A percentile compares a stretch with the other conserved stretches of the same genome.
Conservation (phyloP, 2,888 invertebrate genomes). For the Polyommatus iphigenia region DNA sequence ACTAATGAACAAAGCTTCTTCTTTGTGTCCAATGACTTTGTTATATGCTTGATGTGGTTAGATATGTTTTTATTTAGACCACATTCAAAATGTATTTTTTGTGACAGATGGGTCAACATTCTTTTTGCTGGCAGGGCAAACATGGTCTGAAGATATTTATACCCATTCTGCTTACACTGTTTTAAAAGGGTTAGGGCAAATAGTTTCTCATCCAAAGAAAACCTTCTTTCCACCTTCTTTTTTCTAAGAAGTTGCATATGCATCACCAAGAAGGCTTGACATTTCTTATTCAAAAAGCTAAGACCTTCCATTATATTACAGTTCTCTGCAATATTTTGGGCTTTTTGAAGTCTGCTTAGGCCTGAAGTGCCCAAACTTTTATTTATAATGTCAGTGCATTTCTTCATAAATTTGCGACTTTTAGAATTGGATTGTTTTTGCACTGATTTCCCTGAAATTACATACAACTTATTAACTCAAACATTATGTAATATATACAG, state of each 20-base stretch:
- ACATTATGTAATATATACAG: neutral
- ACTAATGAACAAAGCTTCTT: conserved; percentile 18
- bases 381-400: neutral
- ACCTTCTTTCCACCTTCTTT: conserved; percentile 9
- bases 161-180: conserved; percentile 26
- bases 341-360: neutral
- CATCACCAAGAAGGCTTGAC: conserved; percentile 28
- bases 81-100: neutral
- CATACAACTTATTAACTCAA: neutral
- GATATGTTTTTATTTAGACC: neutral
- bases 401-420: neutral
- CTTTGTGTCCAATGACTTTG: conserved; percentile 15
- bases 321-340: neutral
- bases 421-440: neutral
- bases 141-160: conserved; percentile 29
- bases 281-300: conserved; percentile 32
- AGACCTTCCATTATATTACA: conserved; percentile 18
- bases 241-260: neutral
- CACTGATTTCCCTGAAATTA: neutral
- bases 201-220: conserved; percentile 29
- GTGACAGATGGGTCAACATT: neutral
- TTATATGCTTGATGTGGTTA: neutral
- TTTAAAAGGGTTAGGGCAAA: conserved; percentile 23
- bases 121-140: conserved; percentile 22
- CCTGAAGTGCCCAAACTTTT: neutral